These are phyloP conservation scores for Virgularia gustaviana DNA, from an alignment of 92 coral and sea anemone species.

Conservation along the genomic window DNA sequence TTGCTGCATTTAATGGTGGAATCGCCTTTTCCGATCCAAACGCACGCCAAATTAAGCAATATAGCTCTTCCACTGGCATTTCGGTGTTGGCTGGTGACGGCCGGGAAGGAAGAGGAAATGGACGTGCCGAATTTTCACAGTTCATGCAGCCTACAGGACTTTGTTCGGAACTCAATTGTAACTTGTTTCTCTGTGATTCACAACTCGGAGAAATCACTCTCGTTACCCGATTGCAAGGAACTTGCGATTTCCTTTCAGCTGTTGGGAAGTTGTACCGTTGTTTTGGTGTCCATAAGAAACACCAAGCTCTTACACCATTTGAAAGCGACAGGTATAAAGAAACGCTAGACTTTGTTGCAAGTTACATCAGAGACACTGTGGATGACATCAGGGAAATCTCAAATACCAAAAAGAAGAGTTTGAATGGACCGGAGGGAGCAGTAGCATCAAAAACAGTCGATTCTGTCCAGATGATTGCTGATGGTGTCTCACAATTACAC, in stretches of 20 bases:
- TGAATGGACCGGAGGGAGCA: slow-evolving; percentile 52
- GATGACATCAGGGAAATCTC: slow-evolving; percentile 44
- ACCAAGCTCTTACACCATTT: slow-evolving; percentile 45
- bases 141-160: slow-evolving; percentile 65
- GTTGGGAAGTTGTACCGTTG: slow-evolving; percentile 44
- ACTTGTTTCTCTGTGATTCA: slow-evolving; percentile 48
- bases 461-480: slow-evolving; percentile 47
- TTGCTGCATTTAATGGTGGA: slow-evolving; percentile 45
- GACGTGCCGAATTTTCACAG: slow-evolving; percentile 39
- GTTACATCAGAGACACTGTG: slow-evolving; percentile 38
- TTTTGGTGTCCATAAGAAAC: slow-evolving; percentile 51
- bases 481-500: slow-evolving; percentile 36
- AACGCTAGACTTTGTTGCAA: slow-evolving; percentile 31
- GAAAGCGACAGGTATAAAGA: slow-evolving; percentile 14
- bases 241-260: slow-evolving; percentile 32
- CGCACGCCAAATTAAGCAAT: slow-evolving; percentile 49
- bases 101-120: slow-evolving; percentile 24
- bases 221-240: slow-evolving; percentile 37
- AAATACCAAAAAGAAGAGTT: slow-evolving; percentile 31
- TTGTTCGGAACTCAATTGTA: slow-evolving; percentile 52
- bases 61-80: slow-evolving; percentile 42
- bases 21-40: slow-evolving; percentile 54
- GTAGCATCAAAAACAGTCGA: slow-evolving; percentile 45
- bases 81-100: slow-evolving; percentile 50
- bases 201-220: slow-evolving; percentile 50